Base-by-base conservation (phyloP, 2,888 invertebrate species). In the Didymodactylos carnosus region DNA sequence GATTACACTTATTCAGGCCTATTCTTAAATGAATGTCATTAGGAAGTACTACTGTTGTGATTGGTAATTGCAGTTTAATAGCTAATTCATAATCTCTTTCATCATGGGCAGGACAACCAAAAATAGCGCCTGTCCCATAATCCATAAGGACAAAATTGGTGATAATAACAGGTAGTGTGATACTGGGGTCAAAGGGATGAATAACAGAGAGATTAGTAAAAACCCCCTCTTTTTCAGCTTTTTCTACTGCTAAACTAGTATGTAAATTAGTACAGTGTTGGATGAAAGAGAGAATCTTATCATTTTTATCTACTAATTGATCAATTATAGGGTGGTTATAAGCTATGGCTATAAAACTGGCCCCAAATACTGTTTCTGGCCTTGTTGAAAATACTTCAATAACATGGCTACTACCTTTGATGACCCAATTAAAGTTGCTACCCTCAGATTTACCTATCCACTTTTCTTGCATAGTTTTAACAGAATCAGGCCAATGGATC, bases 381-480 rank as follows among this genome's bases (percentile, higher is more conserved):
- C 86, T 84, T 29, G 86, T 81, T 2, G 90, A 90, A 91, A 92
- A 92, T 27, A 90, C n/a, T n/a, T n/a, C 82, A 78, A 87, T 87
- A 51, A 51, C 25, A 51, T n/a, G 25, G 51, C 25, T 51, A 14
- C 51, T 25, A 14, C 25, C 25, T 10, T 51, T 51, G 25, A 51
- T n/a, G n/a, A 23, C 25, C n/a, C n/a, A 51, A 51, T 23, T n/a
- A 25, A 40, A 25, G 13, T 39, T 25, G n/a, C 27, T 35, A 41
- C 93, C 93, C 82, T 88, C 85, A 80, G 91, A 91, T 77, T 90
- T 87, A 0, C 93, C 92, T 79, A 94, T 91, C 93, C 93, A 94
- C 81, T 92, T 88, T 78, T 88, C 87, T 83, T 94, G 93, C 76
- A 92, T 83, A 80, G 90, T 89, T 71, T 88, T 88, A 53, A 93